Evolutionary conservation across 2,888 invertebrate genomes (phyloP).

Genomic region (Flabesymbios commensalis): DNA sequence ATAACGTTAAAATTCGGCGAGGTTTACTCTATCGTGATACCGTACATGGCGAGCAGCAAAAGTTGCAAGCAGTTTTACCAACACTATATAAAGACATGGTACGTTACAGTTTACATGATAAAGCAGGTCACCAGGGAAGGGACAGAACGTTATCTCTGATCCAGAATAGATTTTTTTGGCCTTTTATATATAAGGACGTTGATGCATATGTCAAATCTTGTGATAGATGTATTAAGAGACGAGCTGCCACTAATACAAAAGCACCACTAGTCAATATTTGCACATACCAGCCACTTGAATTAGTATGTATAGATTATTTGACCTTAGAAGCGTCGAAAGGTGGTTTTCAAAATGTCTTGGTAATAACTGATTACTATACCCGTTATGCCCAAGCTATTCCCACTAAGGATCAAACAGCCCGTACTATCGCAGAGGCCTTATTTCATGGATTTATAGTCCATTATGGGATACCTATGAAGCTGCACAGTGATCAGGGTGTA

Average conservation of each 20-base stretch:
- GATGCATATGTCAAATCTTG: not conserved
- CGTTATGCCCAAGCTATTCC: not conserved
- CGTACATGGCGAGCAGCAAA: too few species aligned
- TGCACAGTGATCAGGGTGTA: not conserved
- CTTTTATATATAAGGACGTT: not conserved
- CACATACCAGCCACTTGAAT: not conserved
- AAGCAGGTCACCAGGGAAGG: not conserved
- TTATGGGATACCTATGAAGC: not conserved
- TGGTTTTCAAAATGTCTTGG: not conserved
- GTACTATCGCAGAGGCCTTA: not conserved
- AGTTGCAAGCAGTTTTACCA: too few species aligned
- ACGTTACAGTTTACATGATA: not conserved
- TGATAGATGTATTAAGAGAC: not conserved
- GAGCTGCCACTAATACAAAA: too few species aligned
- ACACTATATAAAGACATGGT: too few species aligned
- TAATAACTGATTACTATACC: not conserved
- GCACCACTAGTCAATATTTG: not conserved
- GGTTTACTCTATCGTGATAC: too few species aligned
- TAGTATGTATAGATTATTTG: not conserved
- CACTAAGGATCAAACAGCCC: conserved; percentile 1
- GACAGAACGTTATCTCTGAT: not conserved
- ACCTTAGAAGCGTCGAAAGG: not conserved
- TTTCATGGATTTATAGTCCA: not conserved
- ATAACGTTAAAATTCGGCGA: too few species aligned
- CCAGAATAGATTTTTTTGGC: not conserved